A percentile compares a stretch with the other conserved stretches of the same genome.
phyloP scores from a whole-genome alignment of 2,797 vertebrate species.

The Pseudocheirus occidentalis region DNA sequence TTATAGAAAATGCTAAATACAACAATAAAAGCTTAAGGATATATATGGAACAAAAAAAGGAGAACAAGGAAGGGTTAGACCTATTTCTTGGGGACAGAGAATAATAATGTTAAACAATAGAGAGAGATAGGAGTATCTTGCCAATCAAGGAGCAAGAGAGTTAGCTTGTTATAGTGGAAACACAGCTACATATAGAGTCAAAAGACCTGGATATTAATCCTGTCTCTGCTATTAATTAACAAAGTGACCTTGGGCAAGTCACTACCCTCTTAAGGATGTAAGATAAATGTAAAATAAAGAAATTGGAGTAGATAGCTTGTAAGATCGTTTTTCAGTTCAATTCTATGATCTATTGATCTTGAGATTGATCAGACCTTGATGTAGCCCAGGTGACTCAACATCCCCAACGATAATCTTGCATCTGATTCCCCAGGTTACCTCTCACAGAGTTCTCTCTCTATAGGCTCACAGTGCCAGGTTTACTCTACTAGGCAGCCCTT shows the following conservation, averaged over 20 bases:
- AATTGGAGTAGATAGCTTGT: too few relatives aligned
- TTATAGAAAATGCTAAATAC: neutral
- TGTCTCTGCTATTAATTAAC: neutral
- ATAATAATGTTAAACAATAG: neutral
- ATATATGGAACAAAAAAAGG: neutral
- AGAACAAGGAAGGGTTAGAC: neutral
- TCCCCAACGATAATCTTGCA: neutral
- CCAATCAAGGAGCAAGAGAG: too few relatives aligned
- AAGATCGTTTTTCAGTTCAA: neutral
- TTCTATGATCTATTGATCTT: too few relatives aligned
- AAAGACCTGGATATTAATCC: neutral
- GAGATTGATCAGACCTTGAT: neutral
- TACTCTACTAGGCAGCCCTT: neutral
- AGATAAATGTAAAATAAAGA: too few relatives aligned
- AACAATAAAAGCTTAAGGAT: neutral
- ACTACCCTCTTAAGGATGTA: too few relatives aligned
- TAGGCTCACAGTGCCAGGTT: neutral
- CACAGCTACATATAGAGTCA: neutral
- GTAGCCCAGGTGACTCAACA: neutral
- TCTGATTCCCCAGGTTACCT: neutral
- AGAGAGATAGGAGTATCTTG: neutral
- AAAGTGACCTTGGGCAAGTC: neutral
- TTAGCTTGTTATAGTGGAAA: too few relatives aligned
- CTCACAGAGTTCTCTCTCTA: neutral
- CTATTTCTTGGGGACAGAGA: too few relatives aligned